Evolutionary conservation across 2,888 invertebrate species (phyloP), one percentile per base, ranked within the genome.

Genomic region (Polydesmus complanatus): DNA sequence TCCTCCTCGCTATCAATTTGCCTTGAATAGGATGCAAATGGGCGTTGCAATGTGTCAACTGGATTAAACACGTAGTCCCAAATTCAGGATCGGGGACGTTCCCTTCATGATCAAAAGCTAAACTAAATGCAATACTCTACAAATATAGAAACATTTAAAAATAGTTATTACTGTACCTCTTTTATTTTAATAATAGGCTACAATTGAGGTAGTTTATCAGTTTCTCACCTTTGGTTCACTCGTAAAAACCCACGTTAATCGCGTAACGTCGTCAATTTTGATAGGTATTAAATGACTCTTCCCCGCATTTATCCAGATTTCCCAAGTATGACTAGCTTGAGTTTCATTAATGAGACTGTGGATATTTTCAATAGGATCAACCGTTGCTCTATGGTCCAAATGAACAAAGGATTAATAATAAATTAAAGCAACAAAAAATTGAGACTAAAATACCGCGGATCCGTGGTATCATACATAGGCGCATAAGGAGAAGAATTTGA

Each of bases 211-310:
- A 37, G 5, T 37, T 37, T 14, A 37, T 8, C 37, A 37, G 37
- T 48, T 56, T 2, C 18, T 21, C 65, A 74, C 75, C 70, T 74
- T 74, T 21, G 73, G 72, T 47, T 71, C 68, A 2, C 73, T 71
- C 1, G 70, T 68, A 63, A 74, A 73, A 63, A 71, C 69, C 74
- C 74, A 75, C 52, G 67, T 67, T 25, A 75, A 66, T 48, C 68
- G 67, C 22, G 70, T 68, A 19, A 69, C 68, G 3, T 66, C 61
- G 21, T 65, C 64, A 56, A 69, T 64, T 50, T 68, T 58, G 3
- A 75, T 67, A 11, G 73, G 73, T 8, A 74, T 68, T 56, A 69
- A 68, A 64, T 69, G 71, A 22, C 66, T 68, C 56, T 67, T 68
- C 0, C 73, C 73, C 2, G 74, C 69, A 58, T 69, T 71, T 18